Evolutionary conservation across 2,888 invertebrate genomes (phyloP), one percentile per base, ranked within the genome.

Genomic region (Standfussiana lucernea): DNA sequence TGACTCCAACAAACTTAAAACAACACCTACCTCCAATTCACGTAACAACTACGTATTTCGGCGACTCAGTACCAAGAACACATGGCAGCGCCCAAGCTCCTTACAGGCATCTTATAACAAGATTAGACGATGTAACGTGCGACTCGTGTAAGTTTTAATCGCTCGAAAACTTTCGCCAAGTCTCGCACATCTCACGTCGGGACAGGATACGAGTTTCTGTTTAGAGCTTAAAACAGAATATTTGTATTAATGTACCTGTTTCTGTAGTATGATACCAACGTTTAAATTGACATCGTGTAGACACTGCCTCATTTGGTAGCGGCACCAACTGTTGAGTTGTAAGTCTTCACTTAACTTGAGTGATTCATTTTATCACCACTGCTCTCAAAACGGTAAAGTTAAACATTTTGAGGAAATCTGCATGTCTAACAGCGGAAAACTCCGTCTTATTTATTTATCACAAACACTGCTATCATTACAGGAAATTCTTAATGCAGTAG

Each of bases 101-200:
- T 66, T 84, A 66, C 75, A 79, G 53, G 89, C 86, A 87, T 88
- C 90, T 88, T 91, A 88, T 84, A 90, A 89, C 86, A 90, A 92
- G 90, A 91, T 92, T 82, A 78, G 77, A 78, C 75, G 69, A 73
- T 77, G 77, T 85, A 82, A 42, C 74, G 74, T 82, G 74, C 85
- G 42, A 72, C 72, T 83, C 24, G 40, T 47, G 79, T 84, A 92
- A 92, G 90, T 92, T 93, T 93, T 90, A 92, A 92, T 91, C 89
- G 89, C 84, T 81, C 75, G 42, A 75, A 86, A 90, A 90, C 89
- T 90, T 87, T 78, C 69, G 40, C 79, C 83, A 84, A 42, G 65
- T 66, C 35, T 74, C 75, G 82, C 84, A 84, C 50, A 40, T 73
- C 47, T 64, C 64, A 84, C 80, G 73, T 79, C 79, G 56, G 21